These are phyloP conservation scores for Pyrocoelia pectoralis DNA, from an alignment of 2,888 invertebrate genomes.

Conservation along the genomic window DNA sequence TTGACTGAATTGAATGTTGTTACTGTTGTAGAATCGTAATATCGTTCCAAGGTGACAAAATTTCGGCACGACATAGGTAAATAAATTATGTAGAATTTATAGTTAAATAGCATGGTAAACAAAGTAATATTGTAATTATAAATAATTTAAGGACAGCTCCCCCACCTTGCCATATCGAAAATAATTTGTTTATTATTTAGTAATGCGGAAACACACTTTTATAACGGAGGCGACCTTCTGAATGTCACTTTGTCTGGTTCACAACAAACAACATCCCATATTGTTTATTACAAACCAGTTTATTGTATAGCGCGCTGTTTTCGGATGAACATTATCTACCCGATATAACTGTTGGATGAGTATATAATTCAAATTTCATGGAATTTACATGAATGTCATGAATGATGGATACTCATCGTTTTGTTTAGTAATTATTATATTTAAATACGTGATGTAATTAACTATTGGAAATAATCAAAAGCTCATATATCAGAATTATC, in stretches of 20 bases:
- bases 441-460: slow-evolving; percentile 23
- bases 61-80: no score
- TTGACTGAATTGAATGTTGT: no score
- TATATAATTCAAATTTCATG: neutral
- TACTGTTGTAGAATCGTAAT: no score
- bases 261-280: slow-evolving; percentile 6
- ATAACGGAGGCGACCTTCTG: slow-evolving; percentile 26
- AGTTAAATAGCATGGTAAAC: no score
- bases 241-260: slow-evolving; percentile 27
- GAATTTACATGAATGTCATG: neutral
- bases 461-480: slow-evolving; percentile 8
- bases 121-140: no score
- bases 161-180: neutral
- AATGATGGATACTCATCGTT: no score
- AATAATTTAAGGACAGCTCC: no score
- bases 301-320: slow-evolving; percentile 7
- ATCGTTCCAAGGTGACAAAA: no score
- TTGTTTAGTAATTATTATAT: neutral
- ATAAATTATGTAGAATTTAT: no score
- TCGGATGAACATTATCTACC: neutral
- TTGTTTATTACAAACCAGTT: slow-evolving; percentile 9
- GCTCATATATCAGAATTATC: no score
- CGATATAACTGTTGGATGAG: neutral
- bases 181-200: slow-evolving; percentile 28
- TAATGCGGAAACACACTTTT: slow-evolving; percentile 25